phyloP scores from a whole-genome alignment of 2,888 invertebrate species.

The Pharmacophagus antenor region DNA sequence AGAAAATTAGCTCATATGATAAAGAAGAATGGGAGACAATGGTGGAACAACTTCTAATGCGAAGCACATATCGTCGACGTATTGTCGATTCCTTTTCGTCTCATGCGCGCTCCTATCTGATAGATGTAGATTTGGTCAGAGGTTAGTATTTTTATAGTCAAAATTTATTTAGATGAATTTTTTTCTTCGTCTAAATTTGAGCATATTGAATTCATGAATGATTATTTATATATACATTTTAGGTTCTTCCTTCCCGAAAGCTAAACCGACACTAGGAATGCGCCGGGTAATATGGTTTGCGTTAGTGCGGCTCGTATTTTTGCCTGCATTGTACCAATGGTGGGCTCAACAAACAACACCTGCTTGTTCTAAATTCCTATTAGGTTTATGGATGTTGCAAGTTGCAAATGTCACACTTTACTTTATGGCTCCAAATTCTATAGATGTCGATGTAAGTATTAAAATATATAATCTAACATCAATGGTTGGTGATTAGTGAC shows the following conservation, averaged over 20 bases:
- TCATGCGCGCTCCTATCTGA: conserved; percentile 93
- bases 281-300: conserved; percentile 92
- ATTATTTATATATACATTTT: conserved; percentile 18
- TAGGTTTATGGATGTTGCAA: conserved; percentile 90
- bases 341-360: conserved; percentile 94
- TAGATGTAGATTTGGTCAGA: conserved; percentile 97
- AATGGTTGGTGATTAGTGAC: too few species aligned
- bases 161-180: not conserved
- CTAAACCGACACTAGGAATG: conserved; percentile 95
- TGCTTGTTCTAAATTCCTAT: conserved; percentile 86
- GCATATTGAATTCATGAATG: not conserved
- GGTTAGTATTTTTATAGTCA: conserved; percentile 79
- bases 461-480: not conserved
- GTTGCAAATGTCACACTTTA: conserved; percentile 82
- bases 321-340: conserved; percentile 93
- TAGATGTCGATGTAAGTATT: conserved; percentile 77
- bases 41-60: conserved; percentile 87
- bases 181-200: not conserved
- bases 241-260: conserved; percentile 98
- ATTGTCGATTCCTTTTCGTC: conserved; percentile 89
- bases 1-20: conserved; percentile 97
- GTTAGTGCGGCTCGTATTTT: conserved; percentile 88
- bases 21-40: conserved; percentile 98
- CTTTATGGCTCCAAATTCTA: conserved; percentile 61
- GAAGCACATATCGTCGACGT: conserved; percentile 78